Percentiles rank a stretch among this genome's conserved stretches.
Conservation (phyloP, 2,113 vertebrate species). For the Morone saxatilis region DNA sequence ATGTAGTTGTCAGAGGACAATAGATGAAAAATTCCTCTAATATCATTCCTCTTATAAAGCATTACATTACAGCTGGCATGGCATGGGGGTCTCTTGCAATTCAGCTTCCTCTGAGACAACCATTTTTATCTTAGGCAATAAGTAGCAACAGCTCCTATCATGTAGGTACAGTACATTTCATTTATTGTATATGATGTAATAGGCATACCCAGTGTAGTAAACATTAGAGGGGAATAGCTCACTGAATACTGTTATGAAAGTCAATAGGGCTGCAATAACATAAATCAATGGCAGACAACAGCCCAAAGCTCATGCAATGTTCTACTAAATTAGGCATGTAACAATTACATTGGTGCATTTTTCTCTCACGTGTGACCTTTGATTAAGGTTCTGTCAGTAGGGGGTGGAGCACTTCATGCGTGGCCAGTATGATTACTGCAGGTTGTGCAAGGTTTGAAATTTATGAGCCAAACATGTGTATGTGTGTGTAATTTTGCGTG, state of each 20-base stretch:
- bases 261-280: slow-evolving; percentile 77
- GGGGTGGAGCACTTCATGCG: slow-evolving; percentile 61
- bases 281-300: slow-evolving; percentile 81
- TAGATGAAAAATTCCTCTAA: slow-evolving; percentile 74
- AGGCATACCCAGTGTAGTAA: slow-evolving; percentile 63
- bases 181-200: slow-evolving; percentile 76
- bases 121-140: slow-evolving; percentile 68
- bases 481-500: slow-evolving; percentile 36
- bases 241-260: slow-evolving; percentile 75
- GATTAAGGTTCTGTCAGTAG: slow-evolving; percentile 70
- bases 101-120: slow-evolving; percentile 40
- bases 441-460: slow-evolving; percentile 59
- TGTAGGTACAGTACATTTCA: slow-evolving; percentile 60
- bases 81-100: slow-evolving; percentile 30
- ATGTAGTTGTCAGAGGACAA: slow-evolving; percentile 68
- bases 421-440: slow-evolving; percentile 63
- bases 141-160: slow-evolving; percentile 54
- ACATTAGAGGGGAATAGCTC: slow-evolving; percentile 72
- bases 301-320: slow-evolving; percentile 75
- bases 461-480: slow-evolving; percentile 66
- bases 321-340: slow-evolving; percentile 82
- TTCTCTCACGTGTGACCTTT: slow-evolving; percentile 73
- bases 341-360: slow-evolving; percentile 73
- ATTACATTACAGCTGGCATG: slow-evolving; percentile 50
- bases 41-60: slow-evolving; percentile 56